A percentile compares a stretch with the other conserved stretches of the same genome.
Evolutionary conservation across 2,797 vertebrate species (phyloP).

Genomic region (Ptychadena robeensis): DNA sequence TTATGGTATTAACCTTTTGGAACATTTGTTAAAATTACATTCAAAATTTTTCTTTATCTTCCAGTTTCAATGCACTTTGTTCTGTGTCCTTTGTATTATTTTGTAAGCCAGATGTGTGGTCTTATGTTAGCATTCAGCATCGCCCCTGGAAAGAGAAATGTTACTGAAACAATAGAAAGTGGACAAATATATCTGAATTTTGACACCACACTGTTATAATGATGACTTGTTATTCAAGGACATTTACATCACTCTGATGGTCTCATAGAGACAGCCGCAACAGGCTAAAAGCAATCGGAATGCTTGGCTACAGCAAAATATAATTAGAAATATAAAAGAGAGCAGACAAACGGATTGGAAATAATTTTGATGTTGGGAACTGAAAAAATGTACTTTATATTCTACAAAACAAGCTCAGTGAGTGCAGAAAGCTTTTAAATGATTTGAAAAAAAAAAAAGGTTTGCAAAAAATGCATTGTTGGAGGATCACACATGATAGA

Average conservation of each 20-base stretch:
- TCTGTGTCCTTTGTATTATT: neutral
- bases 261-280: conserved; percentile 37
- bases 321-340: conserved; percentile 53
- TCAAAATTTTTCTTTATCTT: neutral
- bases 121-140: neutral
- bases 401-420: conserved; percentile 36
- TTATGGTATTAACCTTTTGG: too few relatives aligned
- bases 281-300: conserved; percentile 47
- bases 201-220: conserved; percentile 58
- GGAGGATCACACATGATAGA: conserved; percentile 7
- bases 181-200: conserved; percentile 37
- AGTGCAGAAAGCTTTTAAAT: conserved; percentile 45
- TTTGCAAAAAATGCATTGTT: neutral
- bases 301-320: conserved; percentile 51
- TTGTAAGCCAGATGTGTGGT: neutral
- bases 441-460: neutral
- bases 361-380: conserved; percentile 37
- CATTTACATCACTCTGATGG: conserved; percentile 53
- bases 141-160: conserved; percentile 6
- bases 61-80: neutral
- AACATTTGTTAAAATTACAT: neutral
- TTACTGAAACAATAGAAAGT: conserved; percentile 47
- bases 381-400: conserved; percentile 46
- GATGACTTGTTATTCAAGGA: conserved; percentile 41
- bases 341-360: conserved; percentile 52